Percentiles rank a stretch among this genome's conserved stretches.
Conservation (phyloP, 2,113 vertebrate species). For the Colistium nudipinnis region DNA sequence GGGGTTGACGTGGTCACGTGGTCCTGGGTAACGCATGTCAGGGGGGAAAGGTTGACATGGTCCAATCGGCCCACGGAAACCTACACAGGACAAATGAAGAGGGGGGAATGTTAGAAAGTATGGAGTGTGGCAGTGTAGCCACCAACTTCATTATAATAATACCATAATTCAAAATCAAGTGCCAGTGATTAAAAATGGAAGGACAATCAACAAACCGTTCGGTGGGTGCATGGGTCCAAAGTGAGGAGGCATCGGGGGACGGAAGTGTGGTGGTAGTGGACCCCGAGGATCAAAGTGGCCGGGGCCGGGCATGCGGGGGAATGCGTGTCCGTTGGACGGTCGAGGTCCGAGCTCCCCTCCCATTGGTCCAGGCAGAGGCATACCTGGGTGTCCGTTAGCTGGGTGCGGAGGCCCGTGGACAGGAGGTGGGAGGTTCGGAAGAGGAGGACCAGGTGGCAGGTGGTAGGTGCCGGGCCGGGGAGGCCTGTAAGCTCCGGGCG, state of each 20-base stretch:
- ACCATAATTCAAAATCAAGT: background rate
- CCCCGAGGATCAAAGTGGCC: constrained; percentile 59
- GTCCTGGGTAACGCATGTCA: constrained; percentile 72
- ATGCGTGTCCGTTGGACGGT: constrained; percentile 68
- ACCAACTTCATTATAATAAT: no score
- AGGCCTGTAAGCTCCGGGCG: constrained; percentile 67
- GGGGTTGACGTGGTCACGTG: constrained; percentile 65
- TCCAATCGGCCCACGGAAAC: constrained; percentile 75
- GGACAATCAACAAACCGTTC: constrained; percentile 52
- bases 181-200: background rate
- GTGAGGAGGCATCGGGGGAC: constrained; percentile 66
- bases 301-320: constrained; percentile 59
- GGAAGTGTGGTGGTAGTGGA: constrained; percentile 64
- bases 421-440: constrained; percentile 46
- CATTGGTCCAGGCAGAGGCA: constrained; percentile 63
- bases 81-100: background rate
- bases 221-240: constrained; percentile 80
- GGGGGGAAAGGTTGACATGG: constrained; percentile 78
- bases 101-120: no score
- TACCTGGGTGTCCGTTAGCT: constrained; percentile 70
- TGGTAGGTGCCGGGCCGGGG: constrained; percentile 57
- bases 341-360: constrained; percentile 69
- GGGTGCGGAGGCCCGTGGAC: constrained; percentile 60
- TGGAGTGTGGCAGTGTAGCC: no score
- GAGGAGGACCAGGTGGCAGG: constrained; percentile 56